Conservation (phyloP, 2,888 invertebrate species). For the Leuctra nigra region DNA sequence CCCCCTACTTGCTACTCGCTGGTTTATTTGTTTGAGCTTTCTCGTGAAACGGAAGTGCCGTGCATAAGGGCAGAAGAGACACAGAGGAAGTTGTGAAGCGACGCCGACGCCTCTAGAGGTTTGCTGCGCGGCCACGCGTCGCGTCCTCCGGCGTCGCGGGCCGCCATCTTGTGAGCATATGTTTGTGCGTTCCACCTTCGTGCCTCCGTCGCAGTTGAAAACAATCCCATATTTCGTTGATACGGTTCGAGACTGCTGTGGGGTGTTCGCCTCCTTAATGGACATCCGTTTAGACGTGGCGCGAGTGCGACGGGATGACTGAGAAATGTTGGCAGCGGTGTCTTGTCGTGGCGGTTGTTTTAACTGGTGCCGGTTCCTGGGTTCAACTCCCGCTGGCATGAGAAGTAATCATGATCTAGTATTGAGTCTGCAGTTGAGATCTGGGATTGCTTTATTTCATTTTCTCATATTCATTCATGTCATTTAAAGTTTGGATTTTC, state of each 20-base stretch:
- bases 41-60: slow-evolving; percentile 5
- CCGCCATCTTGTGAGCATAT: neutral
- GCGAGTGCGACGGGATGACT: neutral
- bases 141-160: neutral
- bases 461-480: too few relatives aligned
- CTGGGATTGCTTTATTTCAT: too few relatives aligned
- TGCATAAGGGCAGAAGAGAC: neutral
- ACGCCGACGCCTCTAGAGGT: neutral
- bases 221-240: slow-evolving; percentile 1
- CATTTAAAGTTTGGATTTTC: too few relatives aligned
- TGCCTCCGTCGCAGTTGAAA: neutral
- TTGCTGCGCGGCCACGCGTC: neutral
- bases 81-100: neutral
- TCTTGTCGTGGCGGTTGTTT: neutral
- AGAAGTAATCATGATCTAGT: neutral
- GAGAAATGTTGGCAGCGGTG: neutral
- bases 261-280: neutral
- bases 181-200: neutral
- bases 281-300: neutral
- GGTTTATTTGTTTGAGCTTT: slow-evolving; percentile 3
- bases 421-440: too few relatives aligned
- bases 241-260: neutral
- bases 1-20: too few relatives aligned
- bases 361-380: too few relatives aligned
- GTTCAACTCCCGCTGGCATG: neutral